Percentiles rank a stretch among this genome's conserved stretches.
These are phyloP conservation scores for Drosophila jambulina DNA, from an alignment of 1,140 invertebrate species.

Conservation along the genomic window DNA sequence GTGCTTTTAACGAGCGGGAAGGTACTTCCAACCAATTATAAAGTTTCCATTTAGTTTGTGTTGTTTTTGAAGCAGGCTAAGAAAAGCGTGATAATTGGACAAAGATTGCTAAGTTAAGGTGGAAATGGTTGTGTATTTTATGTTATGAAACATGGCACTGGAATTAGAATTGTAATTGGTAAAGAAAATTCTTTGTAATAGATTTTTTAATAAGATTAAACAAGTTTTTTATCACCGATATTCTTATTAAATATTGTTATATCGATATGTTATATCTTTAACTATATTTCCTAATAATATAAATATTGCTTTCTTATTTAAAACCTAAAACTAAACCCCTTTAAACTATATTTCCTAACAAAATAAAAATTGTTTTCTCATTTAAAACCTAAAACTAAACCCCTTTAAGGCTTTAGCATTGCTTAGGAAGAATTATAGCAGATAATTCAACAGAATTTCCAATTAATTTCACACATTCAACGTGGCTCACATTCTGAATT, in stretches of 20 bases:
- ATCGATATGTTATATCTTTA: too few relatives aligned
- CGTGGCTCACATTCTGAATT: background rate
- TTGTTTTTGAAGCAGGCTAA: slow-evolving; percentile 2
- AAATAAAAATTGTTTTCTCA: background rate
- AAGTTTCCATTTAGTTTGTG: slow-evolving; percentile 13
- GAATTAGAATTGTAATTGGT: background rate
- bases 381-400: background rate
- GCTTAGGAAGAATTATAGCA: background rate
- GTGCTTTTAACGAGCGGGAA: slow-evolving; percentile 4
- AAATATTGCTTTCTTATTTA: too few relatives aligned
- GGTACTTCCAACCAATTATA: slow-evolving; percentile 15
- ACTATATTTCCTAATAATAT: too few relatives aligned
- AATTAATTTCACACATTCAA: slow-evolving; percentile 13
- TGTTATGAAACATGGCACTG: background rate
- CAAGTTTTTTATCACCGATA: background rate
- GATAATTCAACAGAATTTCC: slow-evolving; percentile 7
- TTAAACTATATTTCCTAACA: too few relatives aligned
- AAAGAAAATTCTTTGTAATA: background rate
- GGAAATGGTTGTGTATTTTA: background rate
- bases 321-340: too few relatives aligned
- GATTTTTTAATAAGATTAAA: background rate
- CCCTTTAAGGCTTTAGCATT: background rate
- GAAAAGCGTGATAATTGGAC: slow-evolving; percentile 12
- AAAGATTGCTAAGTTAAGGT: background rate
- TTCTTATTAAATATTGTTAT: too few relatives aligned